A percentile compares a stretch with the other conserved stretches of the same genome.
Evolutionary conservation across 2,888 invertebrate genomes (phyloP).

Genomic region (Leptopterna dolabrata): DNA sequence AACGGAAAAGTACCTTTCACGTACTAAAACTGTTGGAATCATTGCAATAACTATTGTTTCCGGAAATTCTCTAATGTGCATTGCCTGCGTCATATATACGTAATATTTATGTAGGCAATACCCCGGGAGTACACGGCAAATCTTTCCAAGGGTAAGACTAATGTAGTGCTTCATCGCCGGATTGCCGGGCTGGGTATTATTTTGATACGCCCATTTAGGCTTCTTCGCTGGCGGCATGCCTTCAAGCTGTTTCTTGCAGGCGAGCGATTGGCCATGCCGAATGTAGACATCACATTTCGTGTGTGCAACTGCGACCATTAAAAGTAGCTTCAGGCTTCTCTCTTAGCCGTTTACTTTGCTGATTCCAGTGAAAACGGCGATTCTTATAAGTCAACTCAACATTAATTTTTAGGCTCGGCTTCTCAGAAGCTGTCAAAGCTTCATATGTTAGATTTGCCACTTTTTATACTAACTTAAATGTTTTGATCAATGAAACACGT

Average conservation of each 20-base stretch:
- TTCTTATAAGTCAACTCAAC: not conserved
- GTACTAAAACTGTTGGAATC: no score
- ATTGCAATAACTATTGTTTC: no score
- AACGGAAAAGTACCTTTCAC: no score
- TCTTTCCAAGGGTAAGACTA: not conserved
- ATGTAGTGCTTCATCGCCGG: not conserved
- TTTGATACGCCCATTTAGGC: not conserved
- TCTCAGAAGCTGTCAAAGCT: no score
- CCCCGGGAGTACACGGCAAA: not conserved
- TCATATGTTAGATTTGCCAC: no score
- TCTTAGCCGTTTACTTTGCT: not conserved
- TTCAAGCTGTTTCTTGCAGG: not conserved
- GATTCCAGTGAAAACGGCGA: not conserved
- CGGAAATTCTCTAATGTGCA: no score
- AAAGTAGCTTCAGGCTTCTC: not conserved
- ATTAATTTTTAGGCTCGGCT: no score
- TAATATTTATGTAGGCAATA: not conserved
- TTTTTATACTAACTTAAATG: no score
- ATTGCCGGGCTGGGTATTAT: not conserved
- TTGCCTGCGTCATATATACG: no score
- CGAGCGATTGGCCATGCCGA: not conserved
- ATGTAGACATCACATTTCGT: not conserved
- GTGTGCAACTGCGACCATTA: not conserved
- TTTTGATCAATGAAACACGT: no score
- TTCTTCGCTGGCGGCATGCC: not conserved